These are phyloP conservation scores for Diorhabda sublineata DNA, from an alignment of 1,140 invertebrate genomes.

Conservation along the genomic window DNA sequence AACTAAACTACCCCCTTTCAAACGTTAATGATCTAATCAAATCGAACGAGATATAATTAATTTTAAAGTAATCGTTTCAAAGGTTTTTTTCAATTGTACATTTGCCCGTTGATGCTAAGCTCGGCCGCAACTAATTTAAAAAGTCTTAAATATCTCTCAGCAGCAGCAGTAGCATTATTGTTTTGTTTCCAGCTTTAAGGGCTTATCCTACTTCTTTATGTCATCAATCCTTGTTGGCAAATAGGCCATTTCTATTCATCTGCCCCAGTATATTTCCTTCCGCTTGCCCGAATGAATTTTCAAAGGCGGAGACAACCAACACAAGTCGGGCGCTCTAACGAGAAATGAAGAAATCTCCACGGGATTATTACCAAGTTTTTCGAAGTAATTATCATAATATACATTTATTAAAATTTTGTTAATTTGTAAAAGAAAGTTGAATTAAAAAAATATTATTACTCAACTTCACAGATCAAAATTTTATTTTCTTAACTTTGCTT, in stretches of 20 bases:
- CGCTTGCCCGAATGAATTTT: not conserved
- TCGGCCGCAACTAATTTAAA: not conserved
- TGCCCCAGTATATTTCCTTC: not conserved
- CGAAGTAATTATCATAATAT: no score
- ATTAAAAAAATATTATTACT: no score
- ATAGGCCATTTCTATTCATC: constrained; percentile 2
- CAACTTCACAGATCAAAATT: no score
- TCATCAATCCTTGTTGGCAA: constrained; percentile 1
- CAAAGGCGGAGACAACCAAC: not conserved
- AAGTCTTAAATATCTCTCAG: not conserved
- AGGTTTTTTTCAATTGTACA: not conserved
- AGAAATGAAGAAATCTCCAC: no score
- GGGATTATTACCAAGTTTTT: no score
- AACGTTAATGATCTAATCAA: no score
- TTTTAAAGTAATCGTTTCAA: not conserved
- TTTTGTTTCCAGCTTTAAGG: not conserved
- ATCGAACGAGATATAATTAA: no score
- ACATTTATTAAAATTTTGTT: no score
- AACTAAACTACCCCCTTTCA: no score
- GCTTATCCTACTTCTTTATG: not conserved
- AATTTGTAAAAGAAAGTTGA: no score
- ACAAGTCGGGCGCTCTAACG: no score
- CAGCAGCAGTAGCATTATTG: not conserved
- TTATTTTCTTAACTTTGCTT: no score
- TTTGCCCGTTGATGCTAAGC: not conserved